Evolutionary conservation across 1,140 invertebrate species (phyloP).

Genomic region (Dendroctonus ponderosae): DNA sequence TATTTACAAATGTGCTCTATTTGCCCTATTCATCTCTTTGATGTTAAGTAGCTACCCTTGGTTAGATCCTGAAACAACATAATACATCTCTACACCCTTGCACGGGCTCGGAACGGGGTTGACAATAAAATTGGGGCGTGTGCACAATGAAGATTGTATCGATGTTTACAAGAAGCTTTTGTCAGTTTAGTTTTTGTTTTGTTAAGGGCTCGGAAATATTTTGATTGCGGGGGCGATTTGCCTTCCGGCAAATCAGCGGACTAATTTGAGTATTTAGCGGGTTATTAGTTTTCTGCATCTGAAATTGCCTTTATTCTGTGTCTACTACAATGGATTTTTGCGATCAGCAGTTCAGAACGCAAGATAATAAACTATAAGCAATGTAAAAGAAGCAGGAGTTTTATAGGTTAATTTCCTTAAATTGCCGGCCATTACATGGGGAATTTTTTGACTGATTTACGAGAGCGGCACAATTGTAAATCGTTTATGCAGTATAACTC

Average conservation of each 20-base stretch:
- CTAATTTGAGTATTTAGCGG: too few species aligned
- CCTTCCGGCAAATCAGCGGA: conserved; percentile 18
- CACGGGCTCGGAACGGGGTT: conserved; percentile 9
- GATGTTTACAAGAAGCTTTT: conserved; percentile 27
- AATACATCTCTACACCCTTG: conserved; percentile 10
- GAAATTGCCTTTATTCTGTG: too few species aligned
- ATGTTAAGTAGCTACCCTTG: conserved; percentile 32
- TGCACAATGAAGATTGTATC: conserved; percentile 32
- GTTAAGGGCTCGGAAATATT: conserved; percentile 19
- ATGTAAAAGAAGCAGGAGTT: too few species aligned
- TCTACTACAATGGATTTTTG: too few species aligned
- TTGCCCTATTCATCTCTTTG: conserved; percentile 26
- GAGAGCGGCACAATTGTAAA: too few species aligned
- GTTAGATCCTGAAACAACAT: conserved; percentile 29
- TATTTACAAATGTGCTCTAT: conserved; percentile 33
- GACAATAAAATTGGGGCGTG: conserved; percentile 29
- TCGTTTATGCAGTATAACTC: too few species aligned
- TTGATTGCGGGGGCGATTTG: conserved; percentile 26
- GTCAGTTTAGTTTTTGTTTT: conserved; percentile 29
- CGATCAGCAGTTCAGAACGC: too few species aligned
- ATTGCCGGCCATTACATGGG: too few species aligned
- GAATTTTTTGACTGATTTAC: too few species aligned
- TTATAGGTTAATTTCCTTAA: too few species aligned
- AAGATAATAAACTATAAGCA: too few species aligned
- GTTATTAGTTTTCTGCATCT: too few species aligned